Evolutionary conservation across 2,113 vertebrate species (phyloP), one percentile per base, ranked within the genome.

Genomic region (Nestor notabilis): DNA sequence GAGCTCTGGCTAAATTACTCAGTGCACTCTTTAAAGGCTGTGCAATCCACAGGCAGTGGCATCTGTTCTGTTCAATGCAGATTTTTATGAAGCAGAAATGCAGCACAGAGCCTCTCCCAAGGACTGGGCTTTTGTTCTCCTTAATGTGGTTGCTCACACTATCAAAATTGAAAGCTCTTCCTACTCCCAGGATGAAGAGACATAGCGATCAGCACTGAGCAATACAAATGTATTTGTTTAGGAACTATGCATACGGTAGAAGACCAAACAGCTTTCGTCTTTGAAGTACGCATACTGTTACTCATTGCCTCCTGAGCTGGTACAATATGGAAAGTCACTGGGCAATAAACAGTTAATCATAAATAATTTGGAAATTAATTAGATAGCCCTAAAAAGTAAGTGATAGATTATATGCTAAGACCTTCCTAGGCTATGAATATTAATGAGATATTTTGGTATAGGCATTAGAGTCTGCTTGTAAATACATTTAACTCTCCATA

Each of bases 331-430:
- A 87, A 74, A 75, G 77, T 63, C 82, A 53, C 31, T 90, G 44
- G n/a, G 49, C 85, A 94, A 63, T 82, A 89, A 94, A 47, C 41
- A 80, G 86, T 93, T 87, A 64, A 82, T 69, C 92, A 83, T 74
- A 95, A 96, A 94, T 70, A 10, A 75, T 83, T 97, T 95, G 88
- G 35, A 91, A 86, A 95, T 74, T 50, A 92, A 91, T 69, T 96
- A 90, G 41, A 65, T 44, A 92, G 77, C 50, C 49, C 77, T 84
- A 65, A 79, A 89, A 97, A 76, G 52, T 53, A 61, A 89, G 17
- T 68, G 65, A 76, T 61, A 77, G 23, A 87, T 75, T 6, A 90
- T 70, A 58, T 46, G 28, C 46, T 76, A 47, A 70, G 33, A 55
- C 28, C 35, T 72, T 93, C 64, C 66, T 44, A 75, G 58, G 33